A percentile compares a stretch with the other conserved stretches of the same genome.
These are phyloP conservation scores for Erannis defoliaria DNA, from an alignment of 2,888 invertebrate species.

Conservation along the genomic window DNA sequence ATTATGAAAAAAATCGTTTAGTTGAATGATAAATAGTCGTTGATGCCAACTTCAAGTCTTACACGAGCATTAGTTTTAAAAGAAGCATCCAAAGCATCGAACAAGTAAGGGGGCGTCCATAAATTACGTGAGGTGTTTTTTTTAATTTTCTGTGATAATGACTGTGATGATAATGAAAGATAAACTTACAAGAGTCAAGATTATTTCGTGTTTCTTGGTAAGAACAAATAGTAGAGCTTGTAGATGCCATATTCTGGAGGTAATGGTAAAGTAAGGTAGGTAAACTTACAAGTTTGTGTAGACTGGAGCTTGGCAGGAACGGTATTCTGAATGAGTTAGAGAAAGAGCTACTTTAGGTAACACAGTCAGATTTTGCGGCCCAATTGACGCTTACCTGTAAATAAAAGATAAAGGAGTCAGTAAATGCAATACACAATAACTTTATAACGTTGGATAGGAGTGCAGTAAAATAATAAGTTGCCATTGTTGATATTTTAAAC, in stretches of 20 bases:
- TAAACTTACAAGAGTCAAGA: slow-evolving; percentile 46
- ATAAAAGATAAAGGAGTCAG: slow-evolving; percentile 16
- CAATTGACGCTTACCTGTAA: slow-evolving; percentile 38
- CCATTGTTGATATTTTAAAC: neutral
- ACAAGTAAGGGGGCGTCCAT: no score
- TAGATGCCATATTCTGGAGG: slow-evolving; percentile 4
- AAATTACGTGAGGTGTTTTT: no score
- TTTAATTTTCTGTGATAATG: no score
- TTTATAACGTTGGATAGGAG: neutral
- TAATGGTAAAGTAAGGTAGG: neutral
- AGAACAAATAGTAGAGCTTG: slow-evolving; percentile 56
- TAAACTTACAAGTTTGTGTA: slow-evolving; percentile 16
- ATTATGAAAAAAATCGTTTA: no score
- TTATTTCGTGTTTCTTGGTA: slow-evolving; percentile 44
- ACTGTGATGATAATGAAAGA: slow-evolving; percentile 49
- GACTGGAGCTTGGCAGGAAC: neutral
- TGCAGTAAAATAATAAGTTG: neutral
- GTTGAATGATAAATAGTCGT: neutral
- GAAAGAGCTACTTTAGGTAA: no score
- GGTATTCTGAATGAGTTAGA: neutral
- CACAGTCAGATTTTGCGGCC: neutral
- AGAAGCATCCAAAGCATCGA: slow-evolving; percentile 34
- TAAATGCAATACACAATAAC: neutral
- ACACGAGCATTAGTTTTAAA: no score
- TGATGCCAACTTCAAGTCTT: neutral